Evolutionary conservation across 2,888 invertebrate genomes (phyloP), one percentile per base, ranked within the genome.

Genomic region (Hirtodrosophila duncani): DNA sequence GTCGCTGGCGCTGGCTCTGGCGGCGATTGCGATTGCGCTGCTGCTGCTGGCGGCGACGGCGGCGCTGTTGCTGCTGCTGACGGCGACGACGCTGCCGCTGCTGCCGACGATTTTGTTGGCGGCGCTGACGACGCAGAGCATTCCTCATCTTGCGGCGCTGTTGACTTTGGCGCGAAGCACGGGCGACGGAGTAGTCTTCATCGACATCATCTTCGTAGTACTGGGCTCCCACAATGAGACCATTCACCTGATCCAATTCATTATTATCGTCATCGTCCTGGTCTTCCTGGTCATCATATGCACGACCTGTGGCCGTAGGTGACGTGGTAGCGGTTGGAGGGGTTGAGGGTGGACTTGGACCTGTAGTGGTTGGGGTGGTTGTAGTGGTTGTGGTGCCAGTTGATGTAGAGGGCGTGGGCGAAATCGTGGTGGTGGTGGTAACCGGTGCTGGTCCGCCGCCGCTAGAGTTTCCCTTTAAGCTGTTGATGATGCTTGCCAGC

Each of bases 1-100:
- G 69, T 8, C 56, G 66, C 18, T 62, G 60, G 18, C 44, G 44
- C 48, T 59, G 44, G 34, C 58, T 33, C n/a, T 42, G 71, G 24
- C 45, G 58, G n/a, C 46, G 58, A 3, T 57, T 61, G 9, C 63
- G 63, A n/a, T n/a, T n/a, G 14, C 45, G 66, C 39, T 51, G 52
- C 30, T 44, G 41, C 17, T 68, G 58, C 43, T 55, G 57, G 27
- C 58, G 64, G 11, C 59, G 74, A 26, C 56, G 74, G 29, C 69
- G 74, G 8, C 67, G 71, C 44, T 50, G 59, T n/a, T 27, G 34
- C 41, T 50, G 34, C 29, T 46, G 38, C 39, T 58, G 51, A 43
- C 64, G 53, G 26, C 67, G 63, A 8, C 62, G 62, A 3, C 62
- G 64, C 7, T 49, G 52, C 41, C 36, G 11, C 10, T 61, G 36